A percentile compares a stretch with the other conserved stretches of the same genome.
phyloP scores from a whole-genome alignment of 2,888 invertebrate genomes.

The Sarcophaga carnaria region DNA sequence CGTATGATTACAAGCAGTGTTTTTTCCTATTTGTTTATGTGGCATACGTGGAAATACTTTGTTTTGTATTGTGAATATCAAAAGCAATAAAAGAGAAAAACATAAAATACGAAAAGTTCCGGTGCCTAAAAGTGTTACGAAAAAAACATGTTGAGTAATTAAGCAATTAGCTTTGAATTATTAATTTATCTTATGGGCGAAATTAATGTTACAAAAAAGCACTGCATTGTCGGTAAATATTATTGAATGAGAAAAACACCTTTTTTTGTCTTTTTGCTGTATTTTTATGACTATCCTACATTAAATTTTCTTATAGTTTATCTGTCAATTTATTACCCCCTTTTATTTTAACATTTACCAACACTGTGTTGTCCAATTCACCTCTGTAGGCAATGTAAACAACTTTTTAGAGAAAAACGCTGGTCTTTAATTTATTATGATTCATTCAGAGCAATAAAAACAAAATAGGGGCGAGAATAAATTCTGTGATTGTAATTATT shows the following conservation, averaged over 20 bases:
- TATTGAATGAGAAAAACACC: too few relatives aligned
- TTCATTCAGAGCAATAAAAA: too few relatives aligned
- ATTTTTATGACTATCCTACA: background rate
- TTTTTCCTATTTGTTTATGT: slow-evolving; percentile 74
- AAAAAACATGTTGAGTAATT: background rate
- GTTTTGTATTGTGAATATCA: slow-evolving; percentile 27
- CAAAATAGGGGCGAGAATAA: too few relatives aligned
- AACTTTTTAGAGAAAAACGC: background rate
- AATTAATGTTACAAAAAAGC: too few relatives aligned
- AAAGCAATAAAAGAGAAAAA: slow-evolving; percentile 5
- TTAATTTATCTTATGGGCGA: too few relatives aligned
- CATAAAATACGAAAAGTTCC: background rate
- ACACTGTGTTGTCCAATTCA: background rate
- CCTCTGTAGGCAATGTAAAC: background rate
- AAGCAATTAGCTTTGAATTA: too few relatives aligned
- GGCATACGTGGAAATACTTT: slow-evolving; percentile 71
- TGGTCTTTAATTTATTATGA: too few relatives aligned
- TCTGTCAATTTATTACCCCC: background rate
- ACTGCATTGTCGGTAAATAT: too few relatives aligned
- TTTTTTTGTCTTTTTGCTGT: too few relatives aligned
- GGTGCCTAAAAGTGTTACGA: background rate
- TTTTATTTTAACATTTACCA: background rate
- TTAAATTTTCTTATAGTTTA: background rate
- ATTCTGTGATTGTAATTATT: too few relatives aligned
- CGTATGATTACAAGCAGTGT: slow-evolving; percentile 46